These are phyloP conservation scores for Dasyprocta punctata DNA, from an alignment of 2,113 vertebrate species.

Conservation along the genomic window DNA sequence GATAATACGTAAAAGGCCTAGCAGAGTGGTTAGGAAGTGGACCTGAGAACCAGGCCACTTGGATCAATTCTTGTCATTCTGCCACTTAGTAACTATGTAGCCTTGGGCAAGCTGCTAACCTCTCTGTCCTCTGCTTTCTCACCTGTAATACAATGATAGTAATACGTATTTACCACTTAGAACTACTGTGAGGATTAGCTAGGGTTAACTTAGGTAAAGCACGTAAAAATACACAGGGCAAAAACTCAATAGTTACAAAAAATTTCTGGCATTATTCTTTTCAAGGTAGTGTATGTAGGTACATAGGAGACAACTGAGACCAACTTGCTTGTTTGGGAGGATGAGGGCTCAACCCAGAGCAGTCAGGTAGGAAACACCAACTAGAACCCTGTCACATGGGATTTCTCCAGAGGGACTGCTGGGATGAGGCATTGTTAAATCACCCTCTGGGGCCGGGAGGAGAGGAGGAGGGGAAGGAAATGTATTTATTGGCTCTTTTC, in stretches of 20 bases:
- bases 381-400: not conserved
- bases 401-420: not conserved
- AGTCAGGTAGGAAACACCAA: not conserved
- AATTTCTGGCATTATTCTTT: not conserved
- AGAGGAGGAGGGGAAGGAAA: not conserved
- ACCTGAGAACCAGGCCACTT: not conserved
- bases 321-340: not conserved
- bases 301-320: not conserved
- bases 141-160: not conserved
- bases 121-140: constrained; percentile 13
- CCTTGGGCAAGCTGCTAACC: not conserved
- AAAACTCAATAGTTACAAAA: constrained; percentile 3
- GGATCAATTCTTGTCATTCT: not conserved
- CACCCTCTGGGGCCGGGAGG: rapidly evolving
- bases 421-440: not conserved
- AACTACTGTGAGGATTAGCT: not conserved
- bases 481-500: not conserved
- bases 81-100: not conserved
- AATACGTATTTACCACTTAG: not conserved
- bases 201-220: constrained; percentile 24
- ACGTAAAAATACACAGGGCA: not conserved
- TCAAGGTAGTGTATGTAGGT: not conserved
- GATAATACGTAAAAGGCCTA: not conserved
- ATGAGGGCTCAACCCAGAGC: not conserved
- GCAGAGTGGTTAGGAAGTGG: not conserved